Evolutionary conservation across 2,113 vertebrate genomes (phyloP), one percentile per base, ranked within the genome.

Genomic region (Athene cunicularia): DNA sequence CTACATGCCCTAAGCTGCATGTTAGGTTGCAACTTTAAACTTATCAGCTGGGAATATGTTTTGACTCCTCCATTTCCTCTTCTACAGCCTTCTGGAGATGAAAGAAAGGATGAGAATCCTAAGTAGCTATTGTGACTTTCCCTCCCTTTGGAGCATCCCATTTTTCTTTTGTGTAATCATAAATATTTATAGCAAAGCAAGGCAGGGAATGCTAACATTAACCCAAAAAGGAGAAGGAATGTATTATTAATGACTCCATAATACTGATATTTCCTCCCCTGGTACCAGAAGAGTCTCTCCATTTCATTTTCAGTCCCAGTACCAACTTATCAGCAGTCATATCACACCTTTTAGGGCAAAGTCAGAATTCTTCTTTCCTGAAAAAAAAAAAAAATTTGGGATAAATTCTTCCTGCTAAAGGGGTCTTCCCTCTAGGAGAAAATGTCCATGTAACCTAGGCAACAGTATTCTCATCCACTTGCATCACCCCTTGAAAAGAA

Each of bases 161-260:
- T 86, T 96, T 95, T 92, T 94, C 76, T 95, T 94, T 93, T 82
- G 70, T 91, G 77, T 93, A 67, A 96, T 88, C 88, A 94, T 95
- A 93, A 95, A 96, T 93, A 95, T 93, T 97, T 93, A 95, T 91
- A 86, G 72, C 26, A 67, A 93, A 87, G 83, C 59, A 82, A 90
- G 63, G n/a, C 62, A 86, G 50, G 50, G 86, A 94, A 96, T 91
- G 76, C 62, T 88, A 94, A 96, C 74, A 37, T 70, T 91, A 93
- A 76, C 59, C 49, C 50, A 82, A 84, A 92, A 85, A 93, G 58
- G 70, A 95, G 89, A 70, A 93, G 62, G 62, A 88, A 88, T 85
- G 19, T 68, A 63, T 93, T 95, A 93, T 77, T 96, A 74, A 95
- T 3, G 7, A 76, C 63, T 91, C 37, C 14, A 22, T 73, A 91